Percentiles rank a stretch among this genome's conserved stretches.
Conservation (phyloP, 2,888 invertebrate genomes). For the Polydrusus tereticollis region DNA sequence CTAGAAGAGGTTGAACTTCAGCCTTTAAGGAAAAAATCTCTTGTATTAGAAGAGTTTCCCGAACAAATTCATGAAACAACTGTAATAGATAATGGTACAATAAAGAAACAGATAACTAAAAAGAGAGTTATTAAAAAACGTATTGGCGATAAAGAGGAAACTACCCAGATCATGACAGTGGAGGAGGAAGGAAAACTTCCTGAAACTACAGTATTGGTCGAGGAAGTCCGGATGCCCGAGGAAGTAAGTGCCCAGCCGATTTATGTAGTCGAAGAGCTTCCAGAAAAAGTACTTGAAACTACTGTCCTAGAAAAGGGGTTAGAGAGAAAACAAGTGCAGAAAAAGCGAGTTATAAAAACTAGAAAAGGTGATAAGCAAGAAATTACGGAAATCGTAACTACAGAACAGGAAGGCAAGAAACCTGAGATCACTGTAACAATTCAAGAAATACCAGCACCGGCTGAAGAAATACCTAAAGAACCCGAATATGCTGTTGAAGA, state of each 20-base stretch:
- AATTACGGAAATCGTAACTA: conserved; percentile 62
- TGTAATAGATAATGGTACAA: conserved; percentile 58
- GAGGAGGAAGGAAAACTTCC: conserved; percentile 58
- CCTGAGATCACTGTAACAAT: conserved; percentile 56
- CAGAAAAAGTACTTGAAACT: conserved; percentile 58
- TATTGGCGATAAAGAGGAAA: conserved; percentile 60
- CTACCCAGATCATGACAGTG: conserved; percentile 56
- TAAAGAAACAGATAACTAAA: conserved; percentile 60
- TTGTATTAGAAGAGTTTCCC: conserved; percentile 61
- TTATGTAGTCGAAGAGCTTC: conserved; percentile 51
- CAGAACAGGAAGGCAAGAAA: conserved; percentile 60
- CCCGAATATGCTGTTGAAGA: conserved; percentile 55
- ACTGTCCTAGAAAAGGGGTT: conserved; percentile 57
- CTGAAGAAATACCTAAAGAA: conserved; percentile 40
- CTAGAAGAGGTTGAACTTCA: conserved; percentile 21
- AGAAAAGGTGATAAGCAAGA: conserved; percentile 65
- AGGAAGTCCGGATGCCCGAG: conserved; percentile 56
- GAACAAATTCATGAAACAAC: conserved; percentile 62
- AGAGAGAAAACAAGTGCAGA: conserved; percentile 56
- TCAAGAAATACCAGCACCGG: conserved; percentile 60
- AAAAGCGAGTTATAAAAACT: conserved; percentile 59
- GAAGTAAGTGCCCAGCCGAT: conserved; percentile 56
- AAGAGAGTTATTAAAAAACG: conserved; percentile 68
- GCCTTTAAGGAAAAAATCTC: conserved; percentile 45
- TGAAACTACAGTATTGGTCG: conserved; percentile 63